These are phyloP conservation scores for Trisateles emortualis DNA, from an alignment of 2,888 invertebrate species.

Conservation along the genomic window DNA sequence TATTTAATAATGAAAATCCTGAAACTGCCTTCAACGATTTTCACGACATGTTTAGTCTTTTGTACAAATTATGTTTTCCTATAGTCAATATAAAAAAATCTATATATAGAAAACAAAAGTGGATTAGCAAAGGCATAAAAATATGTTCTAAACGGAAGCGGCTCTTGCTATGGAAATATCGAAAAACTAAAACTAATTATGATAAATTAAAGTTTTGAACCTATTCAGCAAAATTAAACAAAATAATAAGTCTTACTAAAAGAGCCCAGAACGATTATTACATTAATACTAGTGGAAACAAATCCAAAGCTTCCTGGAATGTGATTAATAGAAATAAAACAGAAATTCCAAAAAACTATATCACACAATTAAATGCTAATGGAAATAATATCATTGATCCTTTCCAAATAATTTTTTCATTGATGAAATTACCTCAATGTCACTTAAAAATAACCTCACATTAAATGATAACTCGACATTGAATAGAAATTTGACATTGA, in stretches of 20 bases:
- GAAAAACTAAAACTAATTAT: background rate
- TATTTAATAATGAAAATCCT: background rate
- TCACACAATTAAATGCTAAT: background rate
- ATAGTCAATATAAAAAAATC: background rate
- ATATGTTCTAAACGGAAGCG: background rate
- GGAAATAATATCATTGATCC: background rate
- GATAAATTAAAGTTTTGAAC: background rate
- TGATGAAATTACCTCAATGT: background rate
- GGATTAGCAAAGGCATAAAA: background rate
- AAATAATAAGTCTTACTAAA: background rate
- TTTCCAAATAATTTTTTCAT: background rate
- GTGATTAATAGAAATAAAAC: background rate
- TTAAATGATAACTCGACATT: too few species aligned
- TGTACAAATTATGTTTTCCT: slow-evolving; percentile 12
- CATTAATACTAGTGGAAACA: background rate
- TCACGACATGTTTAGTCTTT: too few species aligned
- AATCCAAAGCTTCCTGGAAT: background rate
- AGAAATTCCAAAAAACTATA: background rate
- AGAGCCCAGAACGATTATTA: background rate
- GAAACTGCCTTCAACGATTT: slow-evolving; percentile 2
- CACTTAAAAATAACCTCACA: too few species aligned
- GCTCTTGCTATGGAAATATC: background rate
- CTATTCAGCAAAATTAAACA: background rate
- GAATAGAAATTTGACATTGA: background rate
- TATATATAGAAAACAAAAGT: background rate